Conservation (phyloP, 2,888 invertebrate genomes). For the Anorthoa munda region DNA sequence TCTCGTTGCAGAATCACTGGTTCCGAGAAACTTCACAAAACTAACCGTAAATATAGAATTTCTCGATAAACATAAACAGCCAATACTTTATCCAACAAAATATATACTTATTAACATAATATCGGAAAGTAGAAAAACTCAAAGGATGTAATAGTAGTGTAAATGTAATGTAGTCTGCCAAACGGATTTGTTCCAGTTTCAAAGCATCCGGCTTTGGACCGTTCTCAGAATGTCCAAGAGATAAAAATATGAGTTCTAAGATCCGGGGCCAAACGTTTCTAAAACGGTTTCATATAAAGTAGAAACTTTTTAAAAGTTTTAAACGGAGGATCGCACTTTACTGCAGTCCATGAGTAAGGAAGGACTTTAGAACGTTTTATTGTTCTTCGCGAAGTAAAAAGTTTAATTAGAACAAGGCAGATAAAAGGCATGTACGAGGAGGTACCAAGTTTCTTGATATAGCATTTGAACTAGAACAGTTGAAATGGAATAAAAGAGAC, state of each 20-base stretch:
- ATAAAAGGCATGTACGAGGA: constrained; percentile 32
- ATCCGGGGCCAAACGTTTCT: constrained; percentile 49
- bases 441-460: constrained; percentile 31
- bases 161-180: too few species aligned
- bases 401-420: constrained; percentile 49
- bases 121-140: constrained; percentile 26
- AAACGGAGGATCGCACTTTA: constrained; percentile 40
- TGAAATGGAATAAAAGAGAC: constrained; percentile 16
- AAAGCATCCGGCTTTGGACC: constrained; percentile 33
- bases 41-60: constrained; percentile 25
- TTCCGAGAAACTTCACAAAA: too few species aligned
- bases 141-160: constrained; percentile 41
- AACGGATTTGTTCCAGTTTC: constrained; percentile 54
- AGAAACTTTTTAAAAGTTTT: constrained; percentile 49
- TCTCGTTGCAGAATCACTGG: too few species aligned
- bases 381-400: constrained; percentile 53
- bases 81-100: constrained; percentile 9
- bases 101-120: constrained; percentile 7
- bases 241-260: constrained; percentile 51
- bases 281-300: constrained; percentile 45
- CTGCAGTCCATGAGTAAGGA: constrained; percentile 47
- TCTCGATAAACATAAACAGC: constrained; percentile 3
- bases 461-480: constrained; percentile 22
- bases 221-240: constrained; percentile 30
- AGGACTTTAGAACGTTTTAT: constrained; percentile 51